A percentile compares a stretch with the other conserved stretches of the same genome.
These are phyloP conservation scores for Stichopus chloronotus DNA, from an alignment of 35 echinoderm and acorn worm species.

Conservation along the genomic window DNA sequence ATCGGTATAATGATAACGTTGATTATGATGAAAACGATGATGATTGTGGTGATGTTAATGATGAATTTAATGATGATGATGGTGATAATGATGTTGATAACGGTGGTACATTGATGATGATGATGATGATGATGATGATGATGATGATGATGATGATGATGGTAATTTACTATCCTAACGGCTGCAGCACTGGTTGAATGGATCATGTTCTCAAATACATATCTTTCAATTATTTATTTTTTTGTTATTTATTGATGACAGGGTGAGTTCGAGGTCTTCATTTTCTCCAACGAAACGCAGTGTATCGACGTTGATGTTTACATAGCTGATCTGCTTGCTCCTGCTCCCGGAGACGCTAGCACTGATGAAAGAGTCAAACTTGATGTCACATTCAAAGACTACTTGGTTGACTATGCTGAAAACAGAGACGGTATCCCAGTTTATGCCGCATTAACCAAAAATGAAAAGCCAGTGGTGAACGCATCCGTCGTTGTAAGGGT, in stretches of 20 bases:
- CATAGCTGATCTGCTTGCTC: background rate
- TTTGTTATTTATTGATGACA: background rate
- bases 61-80: too few species aligned
- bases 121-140: too few species aligned
- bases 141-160: too few species aligned
- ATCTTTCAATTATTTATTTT: background rate
- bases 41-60: too few species aligned
- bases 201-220: too few species aligned
- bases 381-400: background rate
- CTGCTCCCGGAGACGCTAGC: too few species aligned
- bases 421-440: background rate
- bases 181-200: too few species aligned
- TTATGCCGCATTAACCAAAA: background rate
- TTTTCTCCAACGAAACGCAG: background rate
- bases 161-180: too few species aligned
- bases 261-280: slow-evolving; percentile 15
- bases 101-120: too few species aligned
- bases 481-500: background rate
- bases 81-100: too few species aligned
- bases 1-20: too few species aligned
- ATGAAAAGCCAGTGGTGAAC: slow-evolving; percentile 17
- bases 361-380: background rate
- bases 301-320: background rate
- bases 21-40: too few species aligned
- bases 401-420: background rate